Percentiles rank a stretch among this genome's conserved stretches.
phyloP scores from a whole-genome alignment of 1,140 invertebrate genomes.

The Oreohelix idahoensis region DNA sequence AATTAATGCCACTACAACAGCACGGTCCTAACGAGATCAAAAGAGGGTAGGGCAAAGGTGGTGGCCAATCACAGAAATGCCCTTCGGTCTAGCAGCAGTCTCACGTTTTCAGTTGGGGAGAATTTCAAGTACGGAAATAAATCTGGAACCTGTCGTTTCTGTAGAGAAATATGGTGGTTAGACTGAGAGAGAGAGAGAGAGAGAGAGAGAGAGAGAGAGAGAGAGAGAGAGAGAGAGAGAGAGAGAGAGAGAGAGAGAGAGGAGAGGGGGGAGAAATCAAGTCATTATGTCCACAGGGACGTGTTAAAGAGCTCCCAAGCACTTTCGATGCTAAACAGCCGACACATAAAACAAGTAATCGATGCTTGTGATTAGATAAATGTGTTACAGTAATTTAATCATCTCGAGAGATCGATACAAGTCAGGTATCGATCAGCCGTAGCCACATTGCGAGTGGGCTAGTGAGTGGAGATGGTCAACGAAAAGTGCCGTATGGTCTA shows the following conservation, averaged over 20 bases:
- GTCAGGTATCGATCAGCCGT: neutral
- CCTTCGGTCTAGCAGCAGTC: too few species aligned
- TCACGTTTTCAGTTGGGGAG: too few species aligned
- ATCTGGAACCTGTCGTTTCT: too few species aligned
- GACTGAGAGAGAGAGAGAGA: too few species aligned
- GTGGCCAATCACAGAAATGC: too few species aligned
- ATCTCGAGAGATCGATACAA: neutral
- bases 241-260: neutral
- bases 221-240: neutral
- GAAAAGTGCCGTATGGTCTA: neutral
- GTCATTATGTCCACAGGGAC: neutral
- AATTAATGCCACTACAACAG: too few species aligned
- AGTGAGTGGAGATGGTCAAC: neutral
- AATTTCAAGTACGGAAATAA: too few species aligned
- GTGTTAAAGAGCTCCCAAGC: neutral
- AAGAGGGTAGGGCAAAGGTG: too few species aligned
- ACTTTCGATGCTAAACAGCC: slow-evolving; percentile 14
- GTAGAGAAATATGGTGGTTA: too few species aligned
- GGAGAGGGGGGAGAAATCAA: neutral
- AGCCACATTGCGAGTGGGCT: neutral
- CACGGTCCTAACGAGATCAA: too few species aligned
- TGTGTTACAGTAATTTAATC: slow-evolving; percentile 17
- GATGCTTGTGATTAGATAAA: slow-evolving; percentile 15
- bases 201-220: neutral
- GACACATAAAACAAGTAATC: slow-evolving; percentile 17